These are phyloP conservation scores for Campylomormyrus numenius DNA, from an alignment of 2,113 vertebrate genomes.

Conservation along the genomic window DNA sequence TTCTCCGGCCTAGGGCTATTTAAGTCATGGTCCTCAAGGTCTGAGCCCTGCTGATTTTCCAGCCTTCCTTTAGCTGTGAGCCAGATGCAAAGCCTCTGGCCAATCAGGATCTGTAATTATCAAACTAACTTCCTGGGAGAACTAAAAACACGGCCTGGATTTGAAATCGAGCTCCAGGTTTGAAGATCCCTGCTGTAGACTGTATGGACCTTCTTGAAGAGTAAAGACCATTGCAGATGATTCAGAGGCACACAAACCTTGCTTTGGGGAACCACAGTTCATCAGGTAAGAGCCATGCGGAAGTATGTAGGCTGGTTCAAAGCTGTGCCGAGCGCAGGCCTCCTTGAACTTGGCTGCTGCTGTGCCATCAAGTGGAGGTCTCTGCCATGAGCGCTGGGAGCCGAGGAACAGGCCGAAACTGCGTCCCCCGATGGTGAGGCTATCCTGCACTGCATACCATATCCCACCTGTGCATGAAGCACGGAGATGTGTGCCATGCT, in stretches of 20 bases:
- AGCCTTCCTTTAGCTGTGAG: neutral
- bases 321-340: conserved; percentile 43
- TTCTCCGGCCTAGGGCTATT: neutral
- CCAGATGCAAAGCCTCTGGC: neutral
- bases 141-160: neutral
- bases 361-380: conserved; percentile 47
- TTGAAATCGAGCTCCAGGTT: neutral
- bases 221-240: neutral
- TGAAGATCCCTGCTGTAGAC: neutral
- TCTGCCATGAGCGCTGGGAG: conserved; percentile 64
- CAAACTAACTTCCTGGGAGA: neutral
- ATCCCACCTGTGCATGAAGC: conserved; percentile 54
- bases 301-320: conserved; percentile 55
- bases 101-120: neutral
- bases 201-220: neutral
- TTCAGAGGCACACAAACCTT: conserved; percentile 41
- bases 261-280: conserved; percentile 69
- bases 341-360: conserved; percentile 57
- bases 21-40: neutral
- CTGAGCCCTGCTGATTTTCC: neutral
- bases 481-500: neutral
- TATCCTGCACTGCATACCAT: conserved; percentile 63
- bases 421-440: conserved; percentile 50
- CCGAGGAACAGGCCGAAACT: conserved; percentile 65
- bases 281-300: conserved; percentile 71